Conservation (phyloP, 2,888 invertebrate genomes). For the Schizotus pectinicornis region DNA sequence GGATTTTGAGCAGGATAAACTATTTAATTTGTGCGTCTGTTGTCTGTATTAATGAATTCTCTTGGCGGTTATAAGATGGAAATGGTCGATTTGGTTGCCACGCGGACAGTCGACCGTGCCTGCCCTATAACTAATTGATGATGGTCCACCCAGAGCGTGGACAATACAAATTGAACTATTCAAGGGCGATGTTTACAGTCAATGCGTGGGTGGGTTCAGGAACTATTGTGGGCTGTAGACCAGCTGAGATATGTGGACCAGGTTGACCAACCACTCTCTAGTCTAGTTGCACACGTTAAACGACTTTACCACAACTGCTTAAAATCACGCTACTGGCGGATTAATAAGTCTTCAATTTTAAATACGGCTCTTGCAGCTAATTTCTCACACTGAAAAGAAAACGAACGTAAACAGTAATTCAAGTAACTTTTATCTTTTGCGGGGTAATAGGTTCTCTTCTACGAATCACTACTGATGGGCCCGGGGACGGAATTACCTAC, state of each 20-base stretch:
- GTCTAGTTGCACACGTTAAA: too few relatives aligned
- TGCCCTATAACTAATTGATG: conserved; percentile 13
- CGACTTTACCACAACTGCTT: too few relatives aligned
- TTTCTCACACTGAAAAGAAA: too few relatives aligned
- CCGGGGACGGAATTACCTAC: too few relatives aligned
- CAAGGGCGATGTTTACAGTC: conserved; percentile 35
- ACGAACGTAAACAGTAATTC: too few relatives aligned
- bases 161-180: conserved; percentile 44
- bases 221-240: conserved; percentile 9
- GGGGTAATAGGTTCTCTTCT: too few relatives aligned
- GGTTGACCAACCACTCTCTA: conserved; percentile 34
- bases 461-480: too few relatives aligned
- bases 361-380: too few relatives aligned
- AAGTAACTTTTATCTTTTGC: too few relatives aligned
- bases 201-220: conserved; percentile 38
- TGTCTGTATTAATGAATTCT: not conserved
- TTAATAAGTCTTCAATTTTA: too few relatives aligned
- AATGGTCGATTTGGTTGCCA: not conserved
- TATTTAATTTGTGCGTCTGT: not conserved
- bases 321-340: too few relatives aligned
- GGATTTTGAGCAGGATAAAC: not conserved
- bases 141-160: conserved; percentile 14
- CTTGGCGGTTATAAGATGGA: too few relatives aligned
- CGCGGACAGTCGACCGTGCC: conserved; percentile 21
- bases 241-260: conserved; percentile 6